Evolutionary conservation across 2,113 vertebrate genomes (phyloP), one percentile per base, ranked within the genome.

Genomic region (Prunella himalayana): DNA sequence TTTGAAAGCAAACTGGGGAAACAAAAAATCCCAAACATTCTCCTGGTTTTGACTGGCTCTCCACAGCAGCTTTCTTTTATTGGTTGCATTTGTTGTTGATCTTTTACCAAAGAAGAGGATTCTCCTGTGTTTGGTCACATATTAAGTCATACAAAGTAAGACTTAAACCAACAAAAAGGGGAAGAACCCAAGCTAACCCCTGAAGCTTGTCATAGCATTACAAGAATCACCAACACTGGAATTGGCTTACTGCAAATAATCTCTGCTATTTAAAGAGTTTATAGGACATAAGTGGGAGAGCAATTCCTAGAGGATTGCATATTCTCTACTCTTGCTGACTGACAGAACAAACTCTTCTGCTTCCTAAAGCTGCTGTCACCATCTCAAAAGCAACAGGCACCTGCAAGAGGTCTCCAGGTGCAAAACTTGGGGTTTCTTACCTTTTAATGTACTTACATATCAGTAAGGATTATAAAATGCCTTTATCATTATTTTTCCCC

Each of bases 351-450:
- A 54, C 33, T 59, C 13, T 31, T 41, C n/a, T n/a, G 47, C 35
- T 47, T 44, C 47, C 41, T 28, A 50, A 72, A 59, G 60, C 39
- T 70, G 77, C 31, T 51, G 22, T 19, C 28, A 73, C 17, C 17
- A 19, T 14, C 71, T 84, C 56, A 59, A 79, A 66, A 82, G 56
- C 19, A 44, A 30, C 17, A 82, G 53, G 31, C 13, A 49, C 9
- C 37, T 65, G 24, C 47, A 63, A 69, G 9, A 64, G 21, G 15
- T 54, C 21, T 71, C 50, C 65, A 78, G 35, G 41, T 50, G 35
- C 0, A 2, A 56, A 28, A 51, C 7, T 21, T 12, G 2, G 9
- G 14, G 15, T 9, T 30, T 30, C 4, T 39, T 31, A 3, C 4
- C 14, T 76, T 79, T 56, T 41, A 44, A 82, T 66, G 11, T 65